Evolutionary conservation across 2,888 invertebrate genomes (phyloP).

Genomic region (Bombylius discolor): DNA sequence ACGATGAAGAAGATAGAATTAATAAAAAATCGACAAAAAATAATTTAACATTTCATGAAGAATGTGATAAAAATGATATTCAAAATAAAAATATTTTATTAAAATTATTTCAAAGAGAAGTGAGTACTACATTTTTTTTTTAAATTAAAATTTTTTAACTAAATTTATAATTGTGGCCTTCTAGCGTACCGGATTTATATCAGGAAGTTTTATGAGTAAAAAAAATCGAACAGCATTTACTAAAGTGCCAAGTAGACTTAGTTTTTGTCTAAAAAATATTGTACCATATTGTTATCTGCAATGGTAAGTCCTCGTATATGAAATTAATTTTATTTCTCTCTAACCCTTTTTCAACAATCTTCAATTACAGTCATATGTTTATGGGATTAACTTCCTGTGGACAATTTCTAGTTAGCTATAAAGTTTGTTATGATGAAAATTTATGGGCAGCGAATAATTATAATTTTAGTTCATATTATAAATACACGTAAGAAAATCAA

Average conservation of each 20-base stretch:
- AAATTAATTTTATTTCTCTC: slow-evolving; percentile 16
- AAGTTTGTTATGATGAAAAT: slow-evolving; percentile 43
- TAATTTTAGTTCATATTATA: slow-evolving; percentile 45
- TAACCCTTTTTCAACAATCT: background rate
- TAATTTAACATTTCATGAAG: background rate
- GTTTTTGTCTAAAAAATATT: slow-evolving; percentile 50
- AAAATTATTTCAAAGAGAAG: slow-evolving; percentile 50
- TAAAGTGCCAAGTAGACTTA: slow-evolving; percentile 46
- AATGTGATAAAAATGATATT: background rate
- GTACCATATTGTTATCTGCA: slow-evolving; percentile 43
- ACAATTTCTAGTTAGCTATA: slow-evolving; percentile 82
- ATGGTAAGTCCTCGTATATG: slow-evolving; percentile 17
- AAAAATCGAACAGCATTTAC: slow-evolving; percentile 37
- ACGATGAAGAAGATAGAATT: slow-evolving; percentile 3
- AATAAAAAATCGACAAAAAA: background rate
- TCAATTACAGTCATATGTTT: slow-evolving; percentile 63
- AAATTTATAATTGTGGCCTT: slow-evolving; percentile 6
- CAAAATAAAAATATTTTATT: slow-evolving; percentile 28
- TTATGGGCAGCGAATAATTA: slow-evolving; percentile 39
- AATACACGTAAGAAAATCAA: slow-evolving; percentile 45
- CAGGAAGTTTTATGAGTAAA: slow-evolving; percentile 37
- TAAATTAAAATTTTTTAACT: background rate
- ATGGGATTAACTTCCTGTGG: slow-evolving; percentile 94
- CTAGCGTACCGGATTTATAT: slow-evolving; percentile 42
- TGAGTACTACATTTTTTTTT: slow-evolving; percentile 26